Evolutionary conservation across 2,113 vertebrate genomes (phyloP), one percentile per base, ranked within the genome.

Genomic region (Heterotis niloticus): DNA sequence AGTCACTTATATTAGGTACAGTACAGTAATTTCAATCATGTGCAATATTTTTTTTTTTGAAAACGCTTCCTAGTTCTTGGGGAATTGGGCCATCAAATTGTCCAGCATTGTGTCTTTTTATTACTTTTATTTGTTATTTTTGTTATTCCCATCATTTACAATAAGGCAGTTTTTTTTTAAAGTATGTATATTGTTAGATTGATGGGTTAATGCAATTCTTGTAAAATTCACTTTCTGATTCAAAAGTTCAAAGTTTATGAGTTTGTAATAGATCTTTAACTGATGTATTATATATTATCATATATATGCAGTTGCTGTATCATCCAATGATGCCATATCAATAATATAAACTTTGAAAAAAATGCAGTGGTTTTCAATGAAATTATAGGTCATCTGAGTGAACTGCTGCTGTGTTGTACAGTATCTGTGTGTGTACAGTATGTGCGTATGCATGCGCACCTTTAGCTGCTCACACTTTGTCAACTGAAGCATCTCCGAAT

Each of bases 1-100:
- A 29, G 28, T 57, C 24, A 29, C 16, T n/a, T 28, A 23, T 44
- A 28, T 60, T 34, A 75, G n/a, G n/a, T n/a, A n/a, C n/a, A n/a
- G n/a, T n/a, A n/a, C n/a, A 4, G 62, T 75, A 62, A 64, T 75
- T 1, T 26, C 62, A 3, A 59, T 75, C 62, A 34, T 20, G 16
- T 34, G 59, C 62, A 57, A 16, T 62, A 75, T 75, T 62, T 75
- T 75, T 75, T 75, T 75, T 34, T n/a, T 57, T 74, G 24, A 44
- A 52, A n/a, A 75, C 26, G 16, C 59, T 78, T 70, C 59, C 28
- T 60, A 62, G 17, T 60, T n/a, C 69, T 34, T 69, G 24, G 26
- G 24, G 26, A 68, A 29, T 28, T 26, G 64, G 60, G 59, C 4
- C 5, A 26, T 59, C 17, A 57, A n/a, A 17, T 54, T 34, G 16